Evolutionary conservation across 2,113 vertebrate species (phyloP), one percentile per base, ranked within the genome.

Genomic region (Macheiramphus alcinus): DNA sequence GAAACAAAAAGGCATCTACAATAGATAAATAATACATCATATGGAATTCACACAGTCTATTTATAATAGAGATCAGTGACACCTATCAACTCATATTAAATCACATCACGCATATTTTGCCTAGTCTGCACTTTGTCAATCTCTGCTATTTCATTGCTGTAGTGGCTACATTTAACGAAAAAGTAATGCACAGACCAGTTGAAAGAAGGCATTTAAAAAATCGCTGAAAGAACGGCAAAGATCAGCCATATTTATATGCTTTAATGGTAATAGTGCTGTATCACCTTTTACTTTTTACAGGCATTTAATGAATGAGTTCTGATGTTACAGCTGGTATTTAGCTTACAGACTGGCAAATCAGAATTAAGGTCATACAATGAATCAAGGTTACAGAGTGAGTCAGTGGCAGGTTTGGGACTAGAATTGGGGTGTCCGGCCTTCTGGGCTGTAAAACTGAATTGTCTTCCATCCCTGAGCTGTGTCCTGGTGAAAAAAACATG

Each of bases 11-110:
- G 97, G 94, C 96, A 76, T 95, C 96, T 96, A 94, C 96, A 92
- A 94, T 58, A 48, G 98, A 97, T 98, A 98, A 98, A 98, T 98
- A 98, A 98, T 98, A 98, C 96, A 98, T 98, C 98, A 96, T 95
- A 96, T 88, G 84, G 95, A 97, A 97, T 96, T 92, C 97, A 86
- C 90, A 89, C 74, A 91, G 95, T 94, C 96, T 96, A 52, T 93
- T 96, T 96, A 91, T 97, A 96, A 98, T 96, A 96, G 97, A 97
- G 97, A 97, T 97, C 97, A 97, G 97, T 96, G 98, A 97, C 97
- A 98, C 95, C 97, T 97, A 97, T 98, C 98, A 97, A 66, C 96
- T 97, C 93, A 65, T 92, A 98, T 98, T 96, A 97, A 97, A 97
- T 98, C 98, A 96, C 95, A 97, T 94, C 96, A 92, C 80, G 94